phyloP scores from a whole-genome alignment of 2,888 invertebrate genomes.

The Hecatera dysodea region DNA sequence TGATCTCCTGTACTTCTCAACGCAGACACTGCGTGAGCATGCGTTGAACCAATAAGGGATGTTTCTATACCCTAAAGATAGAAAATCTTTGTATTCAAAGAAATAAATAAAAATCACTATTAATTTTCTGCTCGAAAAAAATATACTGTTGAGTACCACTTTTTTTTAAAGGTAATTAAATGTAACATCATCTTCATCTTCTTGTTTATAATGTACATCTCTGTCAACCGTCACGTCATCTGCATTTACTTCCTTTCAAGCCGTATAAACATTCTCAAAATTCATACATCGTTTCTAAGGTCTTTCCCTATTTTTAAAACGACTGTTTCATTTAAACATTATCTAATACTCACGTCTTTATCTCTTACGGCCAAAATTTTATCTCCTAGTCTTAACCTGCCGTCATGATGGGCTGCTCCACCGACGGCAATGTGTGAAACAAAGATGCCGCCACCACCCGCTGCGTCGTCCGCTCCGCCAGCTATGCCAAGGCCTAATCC shows the following conservation, averaged over 20 bases:
- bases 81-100: too few species aligned
- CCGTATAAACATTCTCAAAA: neutral
- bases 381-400: conserved; percentile 88
- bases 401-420: conserved; percentile 88
- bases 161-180: too few species aligned
- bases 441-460: conserved; percentile 88
- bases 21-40: conserved; percentile 87
- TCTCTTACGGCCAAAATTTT: conserved; percentile 89
- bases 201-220: neutral
- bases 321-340: neutral
- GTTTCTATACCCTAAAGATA: conserved; percentile 85
- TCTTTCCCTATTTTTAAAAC: neutral
- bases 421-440: conserved; percentile 89
- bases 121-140: too few species aligned
- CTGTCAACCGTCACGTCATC: neutral
- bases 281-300: neutral
- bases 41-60: conserved; percentile 87
- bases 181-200: neutral
- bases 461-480: conserved; percentile 88
- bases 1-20: conserved; percentile 87
- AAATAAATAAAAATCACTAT: too few species aligned
- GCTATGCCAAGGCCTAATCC: conserved; percentile 88
- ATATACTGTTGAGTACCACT: too few species aligned
- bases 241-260: too few species aligned
- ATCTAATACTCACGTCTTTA: conserved; percentile 82